Evolutionary conservation across 2,888 invertebrate species (phyloP), one percentile per base, ranked within the genome.

Genomic region (Phragmatobia fuliginosa): DNA sequence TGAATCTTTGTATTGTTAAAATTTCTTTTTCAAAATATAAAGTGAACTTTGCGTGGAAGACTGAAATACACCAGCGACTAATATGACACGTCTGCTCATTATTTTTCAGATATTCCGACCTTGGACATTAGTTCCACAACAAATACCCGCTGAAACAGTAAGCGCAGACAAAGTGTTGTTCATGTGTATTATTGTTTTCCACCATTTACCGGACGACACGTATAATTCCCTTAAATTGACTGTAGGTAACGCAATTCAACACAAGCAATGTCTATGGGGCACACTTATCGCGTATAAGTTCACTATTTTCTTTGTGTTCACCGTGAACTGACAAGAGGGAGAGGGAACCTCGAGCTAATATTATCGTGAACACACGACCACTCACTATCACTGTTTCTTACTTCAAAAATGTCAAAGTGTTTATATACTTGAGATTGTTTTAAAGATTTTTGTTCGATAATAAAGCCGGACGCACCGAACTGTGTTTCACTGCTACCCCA

Each of bases 31-130:
- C 14, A 14, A 3, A 56, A 25, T 65, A 49, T 61, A 18, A 45
- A 49, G 10, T 61, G 75, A 79, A 79, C 82, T 81, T 80, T 85
- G 83, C 72, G 87, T 87, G 89, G 86, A 88, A 88, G 88, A 85
- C 85, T 88, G 81, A 81, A 89, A 87, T 88, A 87, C 88, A 88
- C 91, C 91, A 90, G 91, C 90, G 88, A 92, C 90, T 94, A 94
- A 94, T 86, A 85, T 90, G 87, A 88, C 87, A 84, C 88, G 90
- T 94, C 92, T 94, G 92, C 92, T 95, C 94, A 83, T 94, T 94
- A 84, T 93, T 94, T 93, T 95, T 94, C 94, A 95, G 94, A 95
- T 95, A 88, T 93, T 94, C 91, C 93, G 92, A 88, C 94, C 94
- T 89, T 95, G 94, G 94, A 93, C 93, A 85, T 94, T 95, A 92